Evolutionary conservation across 2,888 invertebrate genomes (phyloP), one percentile per base, ranked within the genome.

Genomic region (Homarus gammarus): DNA sequence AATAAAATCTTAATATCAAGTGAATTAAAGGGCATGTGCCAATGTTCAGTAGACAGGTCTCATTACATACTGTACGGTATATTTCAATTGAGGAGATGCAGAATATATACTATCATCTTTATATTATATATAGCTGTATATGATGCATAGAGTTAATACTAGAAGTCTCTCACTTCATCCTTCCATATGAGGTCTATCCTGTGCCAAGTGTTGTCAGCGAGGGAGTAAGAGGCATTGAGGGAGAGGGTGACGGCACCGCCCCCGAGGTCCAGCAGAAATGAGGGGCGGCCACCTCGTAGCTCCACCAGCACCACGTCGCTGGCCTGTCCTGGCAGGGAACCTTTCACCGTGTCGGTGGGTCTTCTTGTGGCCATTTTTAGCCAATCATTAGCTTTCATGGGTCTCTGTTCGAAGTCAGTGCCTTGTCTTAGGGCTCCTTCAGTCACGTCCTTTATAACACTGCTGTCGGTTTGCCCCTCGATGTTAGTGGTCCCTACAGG

Each of bases 141-240:
- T n/a, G n/a, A n/a, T n/a, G n/a, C n/a, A n/a, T n/a, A 44, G 40
- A 72, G 18, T 15, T 38, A 10, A n/a, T 38, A 40, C 18, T 2
- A 10, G 44, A n/a, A 8, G 15, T 8, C 15, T 3, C 91, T 93
- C 92, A 95, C 95, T 85, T 93, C 94, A 92, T 94, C 94, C 1
- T 93, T 94, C 94, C 95, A 95, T n/a, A 96, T 95, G 31, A 99
- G 96, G 92, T 98, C 97, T 92, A 99, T 96, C 84, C 96, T 95
- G 94, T 99, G 99, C 93, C 96, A 96, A 92, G 96, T 96, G 1
- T 98, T 98, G 93, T 98, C 97, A 77, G 96, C 96, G 40, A 99
- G 94, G 44, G 96, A 72, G 72, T 84, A 84, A 40, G 96, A 86
- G 61, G 84, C 68, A n/a, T 86, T 90, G 68, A 90, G 95, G 87